Evolutionary conservation across 2,113 vertebrate genomes (phyloP), one percentile per base, ranked within the genome.

Genomic region (Corvus moneduloides): DNA sequence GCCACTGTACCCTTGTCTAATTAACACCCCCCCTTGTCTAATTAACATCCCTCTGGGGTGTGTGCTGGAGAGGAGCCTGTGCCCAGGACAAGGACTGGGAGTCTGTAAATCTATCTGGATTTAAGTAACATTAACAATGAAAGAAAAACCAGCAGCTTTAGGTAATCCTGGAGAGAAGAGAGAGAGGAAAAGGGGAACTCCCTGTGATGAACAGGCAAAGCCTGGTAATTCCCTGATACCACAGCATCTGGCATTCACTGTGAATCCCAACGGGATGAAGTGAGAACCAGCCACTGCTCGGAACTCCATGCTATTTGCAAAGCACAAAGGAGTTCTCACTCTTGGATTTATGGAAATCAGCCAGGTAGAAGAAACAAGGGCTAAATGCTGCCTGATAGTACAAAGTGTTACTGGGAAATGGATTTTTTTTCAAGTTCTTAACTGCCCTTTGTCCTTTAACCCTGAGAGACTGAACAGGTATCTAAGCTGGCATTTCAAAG

Each of bases 401-500:
- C 48, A 94, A 96, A 89, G 66, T 7, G 3, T 69, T 68, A 33
- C 8, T 37, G 54, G 73, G 54, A 91, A 92, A 95, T 54, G 56
- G 58, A 85, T 63, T 91, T 93, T 95, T 96, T 95, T 74, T 26
- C 52, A 90, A 87, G 56, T 86, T 54, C 48, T 94, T 94, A 76
- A 61, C 48, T 94, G 55, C 79, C 78, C 51, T 91, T 94, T 91
- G 76, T 94, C 93, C 88, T 94, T 96, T 90, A 94, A 95, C 93
- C 84, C 74, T 21, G 87, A 59, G 83, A 96, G 87, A 89, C 49
- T 68, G 78, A 5, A 11, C 16, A 84, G 58, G 55, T 84, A 37
- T 61, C 69, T 74, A 67, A 93, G 59, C 27, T 52, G 73, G 49
- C 54, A 16, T 97, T 97, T 97, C 96, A 93, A 97, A 97, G 88